These are phyloP conservation scores for Gadus chalcogrammus DNA, from an alignment of 2,113 vertebrate species.

Conservation along the genomic window DNA sequence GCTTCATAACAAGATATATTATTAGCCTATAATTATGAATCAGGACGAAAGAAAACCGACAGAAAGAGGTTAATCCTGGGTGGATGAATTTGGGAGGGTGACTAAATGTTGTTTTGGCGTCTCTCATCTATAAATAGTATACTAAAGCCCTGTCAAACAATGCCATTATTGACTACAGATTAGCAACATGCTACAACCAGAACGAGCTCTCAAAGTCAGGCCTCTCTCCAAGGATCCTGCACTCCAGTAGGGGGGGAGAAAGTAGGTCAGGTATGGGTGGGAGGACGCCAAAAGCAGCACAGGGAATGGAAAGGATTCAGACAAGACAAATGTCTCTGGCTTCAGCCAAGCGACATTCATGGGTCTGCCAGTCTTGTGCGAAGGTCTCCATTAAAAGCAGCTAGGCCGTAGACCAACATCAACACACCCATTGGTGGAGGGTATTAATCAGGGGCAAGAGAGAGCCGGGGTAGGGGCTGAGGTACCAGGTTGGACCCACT, in stretches of 20 bases:
- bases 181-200: conserved; percentile 38
- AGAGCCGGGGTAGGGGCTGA: too few species aligned
- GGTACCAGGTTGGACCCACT: too few species aligned
- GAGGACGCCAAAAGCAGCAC: conserved; percentile 19
- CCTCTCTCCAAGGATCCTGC: conserved; percentile 30
- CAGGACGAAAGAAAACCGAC: conserved; percentile 9
- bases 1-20: too few species aligned
- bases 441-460: too few species aligned
- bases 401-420: too few species aligned
- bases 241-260: conserved; percentile 9
- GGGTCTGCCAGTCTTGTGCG: neutral
- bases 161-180: conserved; percentile 39
- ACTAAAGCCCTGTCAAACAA: conserved; percentile 37
- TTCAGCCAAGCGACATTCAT: neutral
- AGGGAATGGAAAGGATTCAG: conserved; percentile 9
- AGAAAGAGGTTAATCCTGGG: neutral
- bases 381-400: too few species aligned
- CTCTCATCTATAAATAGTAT: conserved; percentile 45
- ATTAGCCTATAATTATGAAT: conserved; percentile 19
- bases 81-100: too few species aligned
- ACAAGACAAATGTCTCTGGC: neutral
- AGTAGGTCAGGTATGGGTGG: conserved; percentile 47
- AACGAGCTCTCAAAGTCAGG: conserved; percentile 38
- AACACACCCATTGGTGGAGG: too few species aligned
- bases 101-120: conserved; percentile 10